Base-by-base conservation (phyloP, 23 tunicate species). In the Styela plicata region DNA sequence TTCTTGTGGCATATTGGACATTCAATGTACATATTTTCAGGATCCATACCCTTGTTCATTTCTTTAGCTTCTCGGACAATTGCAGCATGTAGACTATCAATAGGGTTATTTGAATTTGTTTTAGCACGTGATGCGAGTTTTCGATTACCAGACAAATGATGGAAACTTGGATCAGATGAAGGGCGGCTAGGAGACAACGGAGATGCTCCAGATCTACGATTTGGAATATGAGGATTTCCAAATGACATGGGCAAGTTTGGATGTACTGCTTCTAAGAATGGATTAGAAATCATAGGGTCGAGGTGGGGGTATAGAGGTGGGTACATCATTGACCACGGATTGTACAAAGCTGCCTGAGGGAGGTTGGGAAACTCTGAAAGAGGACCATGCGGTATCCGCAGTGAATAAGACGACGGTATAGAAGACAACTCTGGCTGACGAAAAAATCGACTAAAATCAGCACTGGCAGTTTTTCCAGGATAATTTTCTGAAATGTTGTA, bases 21-120 rank as follows among this genome's bases (percentile, higher is more conserved):
- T 73, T 96, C 95, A 44, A 96, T 96, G 85, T 96, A 96, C 99
- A 96, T 96, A 69, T 96, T 96, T 77, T 96, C 99, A 1, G 99
- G 99, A 63, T 96, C 99, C 31, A 85, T 80, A 0, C 99, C 97
- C 63, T 91, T 91, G 31, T 90, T 89, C 74, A 90, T 94, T 44
- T 89, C 88, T 87, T 94, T 94, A 2, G 98, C 98, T 80, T 89
- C 91, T 3, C 95, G 84, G 2, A 94, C 98, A 27, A 94, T 94
- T 20, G 95, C 94, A 64, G 94, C 98, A 71, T 91, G 97, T 24
- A 91, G 69, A 64, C 84, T 86, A 53, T 91, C 90, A 22, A 91
- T 81, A 23, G 97, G 84, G 17, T 53, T 76, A 57, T 53, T 76
- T 7, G 81, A 76, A 52, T 76, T 53, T 13, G 23, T 5, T 44